Conservation (phyloP, 1,140 invertebrate species). For the Rhopalosiphum padi region DNA sequence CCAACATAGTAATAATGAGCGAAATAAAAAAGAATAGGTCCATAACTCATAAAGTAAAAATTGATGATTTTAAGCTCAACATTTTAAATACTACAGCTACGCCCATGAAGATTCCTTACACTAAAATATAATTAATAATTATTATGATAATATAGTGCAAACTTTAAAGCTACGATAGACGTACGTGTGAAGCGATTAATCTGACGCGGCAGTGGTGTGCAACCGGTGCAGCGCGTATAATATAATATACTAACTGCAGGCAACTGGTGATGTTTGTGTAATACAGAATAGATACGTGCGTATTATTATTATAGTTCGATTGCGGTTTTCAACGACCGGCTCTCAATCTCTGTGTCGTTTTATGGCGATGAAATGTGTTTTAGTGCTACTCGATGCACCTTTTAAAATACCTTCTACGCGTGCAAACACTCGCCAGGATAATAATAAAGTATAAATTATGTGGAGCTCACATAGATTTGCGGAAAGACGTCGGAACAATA, state of each 20-base stretch:
- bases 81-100: too few relatives aligned
- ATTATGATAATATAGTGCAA: too few relatives aligned
- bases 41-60: neutral
- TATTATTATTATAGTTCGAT: slow-evolving; percentile 2
- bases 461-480: neutral
- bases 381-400: slow-evolving; percentile 35
- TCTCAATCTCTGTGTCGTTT: neutral
- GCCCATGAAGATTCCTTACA: neutral
- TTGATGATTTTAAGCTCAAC: neutral
- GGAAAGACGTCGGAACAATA: neutral
- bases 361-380: slow-evolving; percentile 45
- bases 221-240: neutral
- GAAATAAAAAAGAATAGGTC: too few relatives aligned
- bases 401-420: slow-evolving; percentile 22
- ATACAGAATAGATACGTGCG: neutral
- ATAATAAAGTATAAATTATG: neutral
- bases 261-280: neutral
- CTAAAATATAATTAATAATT: neutral
- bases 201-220: neutral
- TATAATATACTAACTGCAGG: neutral
- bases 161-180: too few relatives aligned
- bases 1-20: too few relatives aligned
- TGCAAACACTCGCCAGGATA: neutral
- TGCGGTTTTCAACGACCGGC: slow-evolving; percentile 33
- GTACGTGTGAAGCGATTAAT: neutral